These are phyloP conservation scores for Chelonus formosanus DNA, from an alignment of 2,888 invertebrate species.

Conservation along the genomic window DNA sequence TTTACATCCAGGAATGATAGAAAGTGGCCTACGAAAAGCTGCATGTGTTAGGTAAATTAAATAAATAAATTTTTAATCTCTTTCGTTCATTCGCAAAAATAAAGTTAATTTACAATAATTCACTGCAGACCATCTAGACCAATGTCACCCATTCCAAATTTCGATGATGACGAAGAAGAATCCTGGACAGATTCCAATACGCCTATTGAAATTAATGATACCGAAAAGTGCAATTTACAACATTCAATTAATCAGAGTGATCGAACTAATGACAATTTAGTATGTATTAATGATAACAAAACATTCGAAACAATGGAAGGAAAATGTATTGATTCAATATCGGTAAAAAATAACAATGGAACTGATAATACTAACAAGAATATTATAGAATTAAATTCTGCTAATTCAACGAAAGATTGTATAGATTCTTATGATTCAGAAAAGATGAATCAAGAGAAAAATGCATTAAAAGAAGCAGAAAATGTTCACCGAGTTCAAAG, in stretches of 20 bases:
- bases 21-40: conserved; percentile 82
- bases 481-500: conserved; percentile 58
- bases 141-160: conserved; percentile 78
- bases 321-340: conserved; percentile 50
- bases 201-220: conserved; percentile 46
- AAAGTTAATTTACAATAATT: not conserved
- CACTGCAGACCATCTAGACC: conserved; percentile 72
- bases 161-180: conserved; percentile 59
- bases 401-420: conserved; percentile 39
- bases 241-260: conserved; percentile 43
- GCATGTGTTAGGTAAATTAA: conserved; percentile 79
- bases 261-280: conserved; percentile 45
- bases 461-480: conserved; percentile 48
- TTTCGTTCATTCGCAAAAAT: no score
- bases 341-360: conserved; percentile 51
- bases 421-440: conserved; percentile 27
- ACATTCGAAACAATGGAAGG: conserved; percentile 58
- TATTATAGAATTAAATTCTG: conserved; percentile 46
- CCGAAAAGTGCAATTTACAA: conserved; percentile 41
- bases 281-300: conserved; percentile 55
- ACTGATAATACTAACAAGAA: conserved; percentile 46
- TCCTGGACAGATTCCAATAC: conserved; percentile 3
- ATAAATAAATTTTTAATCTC: conserved; percentile 8
- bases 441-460: conserved; percentile 44
- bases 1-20: conserved; percentile 88